Evolutionary conservation across 35 echinoderm and acorn worm species (phyloP).

Genomic region (Stichopus chloronotus): DNA sequence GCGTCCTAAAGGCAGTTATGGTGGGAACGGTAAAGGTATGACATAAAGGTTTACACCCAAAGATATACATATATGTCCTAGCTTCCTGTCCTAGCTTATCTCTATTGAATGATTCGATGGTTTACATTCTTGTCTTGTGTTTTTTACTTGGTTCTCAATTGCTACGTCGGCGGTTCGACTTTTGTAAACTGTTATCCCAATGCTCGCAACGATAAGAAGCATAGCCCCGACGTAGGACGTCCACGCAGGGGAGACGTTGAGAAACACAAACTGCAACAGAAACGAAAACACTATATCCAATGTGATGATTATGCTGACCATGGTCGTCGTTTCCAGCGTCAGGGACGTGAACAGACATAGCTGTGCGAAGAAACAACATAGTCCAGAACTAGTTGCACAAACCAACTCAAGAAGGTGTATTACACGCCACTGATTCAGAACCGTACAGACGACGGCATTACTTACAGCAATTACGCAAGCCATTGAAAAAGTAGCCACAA

Average conservation of each 20-base stretch:
- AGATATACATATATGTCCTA: too few relatives aligned
- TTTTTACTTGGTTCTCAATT: too few relatives aligned
- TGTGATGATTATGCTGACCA: neutral
- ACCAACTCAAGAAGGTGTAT: neutral
- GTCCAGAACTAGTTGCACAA: neutral
- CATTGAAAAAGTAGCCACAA: neutral
- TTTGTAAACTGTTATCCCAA: neutral
- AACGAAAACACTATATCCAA: neutral
- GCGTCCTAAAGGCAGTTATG: too few relatives aligned
- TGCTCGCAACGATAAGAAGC: neutral
- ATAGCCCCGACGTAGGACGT: neutral
- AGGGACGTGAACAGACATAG: neutral
- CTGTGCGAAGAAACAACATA: neutral
- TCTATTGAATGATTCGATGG: too few relatives aligned
- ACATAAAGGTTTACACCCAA: too few relatives aligned
- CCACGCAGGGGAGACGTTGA: neutral
- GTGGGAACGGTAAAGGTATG: too few relatives aligned
- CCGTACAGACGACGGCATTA: conserved; percentile 16
- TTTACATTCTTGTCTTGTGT: too few relatives aligned
- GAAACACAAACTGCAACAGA: conserved; percentile 27
- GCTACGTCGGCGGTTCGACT: too few relatives aligned
- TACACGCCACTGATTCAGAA: neutral
- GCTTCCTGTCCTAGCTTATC: too few relatives aligned
- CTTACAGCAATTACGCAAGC: neutral
- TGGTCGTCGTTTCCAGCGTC: neutral